Base-by-base conservation (phyloP, 2,797 vertebrate genomes). In the Microctenopoma lineatum region DNA sequence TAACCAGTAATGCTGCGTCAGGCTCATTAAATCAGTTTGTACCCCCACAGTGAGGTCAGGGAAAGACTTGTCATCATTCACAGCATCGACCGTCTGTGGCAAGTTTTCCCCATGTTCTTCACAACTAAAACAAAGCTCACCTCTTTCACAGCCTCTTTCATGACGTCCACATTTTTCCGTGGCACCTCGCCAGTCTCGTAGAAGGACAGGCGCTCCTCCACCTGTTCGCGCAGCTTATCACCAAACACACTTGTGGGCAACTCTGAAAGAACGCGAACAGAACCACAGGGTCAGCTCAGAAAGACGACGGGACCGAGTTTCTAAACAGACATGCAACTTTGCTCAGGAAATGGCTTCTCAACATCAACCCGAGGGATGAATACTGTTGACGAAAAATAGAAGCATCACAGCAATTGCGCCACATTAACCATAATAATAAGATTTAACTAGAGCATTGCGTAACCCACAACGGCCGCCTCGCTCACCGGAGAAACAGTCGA, bases 301-400 rank as follows among this genome's bases (percentile, higher is more conserved):
- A 21, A n/a, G 1, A 26, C 5, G 9, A 14, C 0, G 1, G 3
- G 0, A 1, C 4, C 2, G 1, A 11, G 18, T 0, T 0, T 15
- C 26, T n/a, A 3, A 8, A 38, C 15, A 39, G n/a, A 36, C 29
- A 2, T 8, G 32, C 48, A 77, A 73, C 90, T 89, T 88, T 90
- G 96, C 97, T 99, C 97, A 98, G 97, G 70, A 62, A 82, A 76
- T 3, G 7, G 3, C 4, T 75, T 86, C 0, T 95, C 94, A 95
- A 89, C 94, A 95, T 73, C 92, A 94, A 84, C 90, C 85, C 65
- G 0, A 73, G 34, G 54, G 94, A 89, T 96, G 95, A 84, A 96
- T 97, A 56, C 97, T 97, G 97, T 94, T 98, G 97, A 98, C 97
- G 97, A 98, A 98, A 99, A 99, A 99, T 97, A 41, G 68, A 56